Base-by-base conservation (phyloP, 2,797 vertebrate genomes). In the Notolepis coatsorum region DNA sequence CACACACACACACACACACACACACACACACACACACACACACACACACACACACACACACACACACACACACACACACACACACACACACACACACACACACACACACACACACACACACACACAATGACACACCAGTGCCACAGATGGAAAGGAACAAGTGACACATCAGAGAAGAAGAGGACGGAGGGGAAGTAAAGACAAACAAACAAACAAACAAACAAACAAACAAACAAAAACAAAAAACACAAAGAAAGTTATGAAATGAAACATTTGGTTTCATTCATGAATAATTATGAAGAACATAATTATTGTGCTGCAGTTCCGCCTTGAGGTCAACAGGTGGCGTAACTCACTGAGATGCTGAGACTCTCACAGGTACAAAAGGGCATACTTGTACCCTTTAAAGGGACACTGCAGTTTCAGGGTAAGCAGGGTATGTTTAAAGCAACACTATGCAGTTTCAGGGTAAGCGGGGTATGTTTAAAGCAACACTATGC, bases 141-240 rank as follows among this genome's bases (percentile, higher is more conserved):
- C 56, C 55, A 54, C 43, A 72, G 49, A 60, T 27, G 52, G 61
- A 64, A 47, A n/a, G 69, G 72, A 12, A 21, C 45, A 54, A 52
- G 41, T 24, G 42, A 62, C 8, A 64, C 21, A 53, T 73, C 35
- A 38, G 49, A 61, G 38, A 35, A 77, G 41, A 23, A 15, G 33
- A 10, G 66, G 53, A 65, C 64, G 52, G 49, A 33, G 2, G 71
- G 55, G 48, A 83, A 71, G 39, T 7, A 38, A 71, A 75, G 58
- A 49, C 41, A 53, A 12, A 43, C 61, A 56, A 39, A 38, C 46
- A 54, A 21, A 42, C 15, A 65, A 10, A 71, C 13, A 75, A 61
- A 49, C 41, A 53, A 12, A 43, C 61, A 56, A 39, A 38, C 46
- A 54, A 21, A 42, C 15, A 65, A 10, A 71, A 12, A n/a, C n/a